phyloP scores from a whole-genome alignment of 2,797 vertebrate species.

The Periparus ater region DNA sequence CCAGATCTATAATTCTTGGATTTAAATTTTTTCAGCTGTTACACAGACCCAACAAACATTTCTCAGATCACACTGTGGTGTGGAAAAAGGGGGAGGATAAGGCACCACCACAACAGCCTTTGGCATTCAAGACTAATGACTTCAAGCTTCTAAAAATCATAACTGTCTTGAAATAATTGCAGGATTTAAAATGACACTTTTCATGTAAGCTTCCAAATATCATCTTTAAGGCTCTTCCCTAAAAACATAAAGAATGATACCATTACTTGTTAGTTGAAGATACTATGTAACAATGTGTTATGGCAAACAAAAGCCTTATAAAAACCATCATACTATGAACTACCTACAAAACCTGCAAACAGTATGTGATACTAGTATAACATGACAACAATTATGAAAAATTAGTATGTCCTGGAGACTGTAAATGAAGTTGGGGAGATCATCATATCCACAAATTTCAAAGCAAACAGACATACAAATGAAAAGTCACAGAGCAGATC shows the following conservation, averaged over 20 bases:
- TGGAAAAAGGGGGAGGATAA: not conserved
- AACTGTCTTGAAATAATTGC: not conserved
- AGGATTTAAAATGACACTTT: not conserved
- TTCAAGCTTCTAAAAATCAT: not conserved
- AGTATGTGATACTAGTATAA: not conserved
- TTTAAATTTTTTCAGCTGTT: not conserved
- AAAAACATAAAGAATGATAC: not conserved
- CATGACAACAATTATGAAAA: not conserved
- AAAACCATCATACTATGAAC: not conserved
- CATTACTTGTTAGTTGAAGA: not conserved
- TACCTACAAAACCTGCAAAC: not conserved
- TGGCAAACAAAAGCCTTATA: not conserved
- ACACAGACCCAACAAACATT: not conserved
- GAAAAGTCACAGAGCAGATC: not conserved
- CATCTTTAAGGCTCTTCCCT: not conserved
- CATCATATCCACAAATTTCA: not conserved
- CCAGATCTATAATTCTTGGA: not conserved
- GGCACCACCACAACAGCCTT: not conserved
- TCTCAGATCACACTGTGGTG: not conserved
- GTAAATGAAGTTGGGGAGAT: not conserved
- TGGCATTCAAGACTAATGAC: not conserved
- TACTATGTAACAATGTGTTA: not conserved
- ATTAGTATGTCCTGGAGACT: not conserved
- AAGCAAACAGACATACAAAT: not conserved
- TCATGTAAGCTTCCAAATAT: not conserved